phyloP scores from a whole-genome alignment of 2,888 invertebrate species.

The Scaptomyza parva region DNA sequence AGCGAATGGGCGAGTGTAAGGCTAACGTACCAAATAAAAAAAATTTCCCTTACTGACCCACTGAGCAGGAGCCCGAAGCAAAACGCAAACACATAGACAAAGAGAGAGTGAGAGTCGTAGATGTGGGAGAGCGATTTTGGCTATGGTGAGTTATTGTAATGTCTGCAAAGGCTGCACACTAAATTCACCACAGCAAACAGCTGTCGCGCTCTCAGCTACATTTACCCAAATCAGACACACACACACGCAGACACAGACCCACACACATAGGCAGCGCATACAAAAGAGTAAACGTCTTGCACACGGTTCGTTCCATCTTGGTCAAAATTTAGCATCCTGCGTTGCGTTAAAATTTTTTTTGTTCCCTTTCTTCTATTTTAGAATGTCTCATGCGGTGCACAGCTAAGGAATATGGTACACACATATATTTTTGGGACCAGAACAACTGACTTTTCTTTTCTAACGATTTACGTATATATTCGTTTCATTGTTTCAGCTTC shows the following conservation, averaged over 20 bases:
- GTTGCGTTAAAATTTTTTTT: conserved; percentile 31
- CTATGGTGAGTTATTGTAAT: conserved; percentile 54
- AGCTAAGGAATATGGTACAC: conserved; percentile 36
- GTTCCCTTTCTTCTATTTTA: conserved; percentile 22
- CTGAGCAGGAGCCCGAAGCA: conserved; percentile 45
- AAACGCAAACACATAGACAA: conserved; percentile 5
- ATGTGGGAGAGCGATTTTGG: conserved; percentile 14
- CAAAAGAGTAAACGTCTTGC: conserved; percentile 42
- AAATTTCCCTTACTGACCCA: conserved; percentile 74
- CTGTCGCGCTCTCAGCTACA: conserved; percentile 63
- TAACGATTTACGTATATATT: conserved; percentile 62
- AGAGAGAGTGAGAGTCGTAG: conserved; percentile 27
- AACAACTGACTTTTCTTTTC: conserved; percentile 59
- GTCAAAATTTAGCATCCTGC: conserved; percentile 42
- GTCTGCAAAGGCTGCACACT: conserved; percentile 54
- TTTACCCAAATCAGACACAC: conserved; percentile 43
- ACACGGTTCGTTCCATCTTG: conserved; percentile 52
- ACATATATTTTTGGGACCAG: conserved; percentile 38
- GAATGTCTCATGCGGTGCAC: conserved; percentile 63
- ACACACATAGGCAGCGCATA: conserved; percentile 6
- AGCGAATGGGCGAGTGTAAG: conserved; percentile 3
- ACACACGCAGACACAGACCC: conserved; percentile 11
- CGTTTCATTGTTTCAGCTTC: conserved; percentile 30
- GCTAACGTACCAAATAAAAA: conserved; percentile 16
- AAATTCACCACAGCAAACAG: conserved; percentile 64